Evolutionary conservation across 2,113 vertebrate genomes (phyloP).

Genomic region (Megaceryle maxima): DNA sequence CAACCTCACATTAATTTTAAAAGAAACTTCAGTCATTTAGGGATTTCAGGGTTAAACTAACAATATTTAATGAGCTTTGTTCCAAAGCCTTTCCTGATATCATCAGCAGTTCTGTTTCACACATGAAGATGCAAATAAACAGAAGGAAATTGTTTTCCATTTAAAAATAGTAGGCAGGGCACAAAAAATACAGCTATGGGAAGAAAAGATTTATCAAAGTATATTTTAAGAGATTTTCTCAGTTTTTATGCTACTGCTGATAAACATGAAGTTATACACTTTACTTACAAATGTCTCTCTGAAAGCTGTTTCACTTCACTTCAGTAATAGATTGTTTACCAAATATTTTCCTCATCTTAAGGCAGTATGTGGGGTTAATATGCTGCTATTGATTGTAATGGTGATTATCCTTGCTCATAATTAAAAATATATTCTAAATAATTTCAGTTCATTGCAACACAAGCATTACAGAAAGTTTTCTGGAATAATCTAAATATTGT

Average conservation of each 20-base stretch:
- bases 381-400: constrained; percentile 40
- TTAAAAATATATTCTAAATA: constrained; percentile 29
- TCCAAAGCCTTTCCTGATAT: neutral
- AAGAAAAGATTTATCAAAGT: neutral
- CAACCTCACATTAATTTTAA: neutral
- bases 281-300: neutral
- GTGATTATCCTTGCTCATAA: constrained; percentile 24
- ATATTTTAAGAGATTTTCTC: neutral
- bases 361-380: constrained; percentile 16
- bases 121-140: neutral
- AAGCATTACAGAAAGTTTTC: constrained; percentile 34
- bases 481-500: constrained; percentile 49
- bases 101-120: neutral
- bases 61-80: neutral
- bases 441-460: constrained; percentile 37
- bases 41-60: neutral
- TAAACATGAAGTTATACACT: neutral
- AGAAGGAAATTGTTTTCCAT: neutral
- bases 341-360: constrained; percentile 54
- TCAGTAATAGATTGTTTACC: neutral
- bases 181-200: neutral
- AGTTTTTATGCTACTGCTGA: neutral
- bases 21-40: neutral
- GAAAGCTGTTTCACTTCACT: constrained; percentile 37
- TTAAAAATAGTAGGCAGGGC: neutral